Evolutionary conservation across 2,113 vertebrate species (phyloP).

Genomic region (Sorex fumeus): DNA sequence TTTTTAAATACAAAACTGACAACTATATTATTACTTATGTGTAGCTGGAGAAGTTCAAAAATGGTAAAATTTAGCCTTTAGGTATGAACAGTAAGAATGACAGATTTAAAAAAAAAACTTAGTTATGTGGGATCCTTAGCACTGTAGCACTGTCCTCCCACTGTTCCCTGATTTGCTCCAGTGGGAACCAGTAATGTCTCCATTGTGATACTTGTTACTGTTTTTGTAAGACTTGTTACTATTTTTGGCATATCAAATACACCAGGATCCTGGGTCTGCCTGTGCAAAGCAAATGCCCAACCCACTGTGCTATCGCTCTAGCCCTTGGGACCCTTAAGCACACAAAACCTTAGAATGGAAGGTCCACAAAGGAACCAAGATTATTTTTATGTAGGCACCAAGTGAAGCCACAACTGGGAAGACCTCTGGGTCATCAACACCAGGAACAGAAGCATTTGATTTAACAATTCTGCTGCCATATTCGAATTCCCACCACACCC

Average conservation of each 20-base stretch:
- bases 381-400: constrained; percentile 91
- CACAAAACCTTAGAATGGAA: constrained; percentile 98
- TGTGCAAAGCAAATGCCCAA: too few species aligned
- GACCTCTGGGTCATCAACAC: constrained; percentile 99
- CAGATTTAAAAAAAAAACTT: constrained; percentile 92
- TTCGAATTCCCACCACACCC: constrained; percentile 94
- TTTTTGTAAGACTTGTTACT: too few species aligned
- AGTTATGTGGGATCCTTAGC: constrained; percentile 97
- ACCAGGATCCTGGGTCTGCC: too few species aligned
- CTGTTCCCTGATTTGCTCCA: too few species aligned
- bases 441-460: constrained; percentile 97
- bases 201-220: too few species aligned
- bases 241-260: too few species aligned
- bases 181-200: too few species aligned
- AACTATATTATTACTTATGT: constrained; percentile 99
- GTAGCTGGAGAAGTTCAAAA: constrained; percentile 99
- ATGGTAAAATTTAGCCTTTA: constrained; percentile 98
- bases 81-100: constrained; percentile 97
- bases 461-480: constrained; percentile 96
- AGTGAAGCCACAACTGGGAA: constrained; percentile 97
- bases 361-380: constrained; percentile 91
- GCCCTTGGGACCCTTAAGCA: constrained; percentile 99
- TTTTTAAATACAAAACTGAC: constrained; percentile 99
- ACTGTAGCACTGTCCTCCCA: too few species aligned
- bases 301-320: too few species aligned